phyloP scores from a whole-genome alignment of 2,797 vertebrate species.

The Sebastes hubbsi region DNA sequence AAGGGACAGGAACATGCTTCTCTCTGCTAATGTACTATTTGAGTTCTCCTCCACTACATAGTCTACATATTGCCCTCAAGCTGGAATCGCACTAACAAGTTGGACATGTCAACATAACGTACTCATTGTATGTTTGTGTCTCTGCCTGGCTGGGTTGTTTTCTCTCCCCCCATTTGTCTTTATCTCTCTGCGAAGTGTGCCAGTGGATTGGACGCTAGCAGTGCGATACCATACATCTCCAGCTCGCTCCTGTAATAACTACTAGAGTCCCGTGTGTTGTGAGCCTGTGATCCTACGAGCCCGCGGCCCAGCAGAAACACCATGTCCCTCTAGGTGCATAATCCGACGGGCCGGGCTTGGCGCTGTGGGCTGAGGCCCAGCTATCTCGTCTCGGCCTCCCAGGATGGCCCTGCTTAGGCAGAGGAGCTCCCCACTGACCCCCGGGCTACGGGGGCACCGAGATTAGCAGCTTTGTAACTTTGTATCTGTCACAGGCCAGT shows the following conservation, averaged over 20 bases:
- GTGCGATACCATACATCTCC: conserved; percentile 26
- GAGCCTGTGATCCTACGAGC: conserved; percentile 55
- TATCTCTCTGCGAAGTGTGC: conserved; percentile 10
- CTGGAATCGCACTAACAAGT: conserved; percentile 53
- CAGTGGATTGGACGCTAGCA: conserved; percentile 10
- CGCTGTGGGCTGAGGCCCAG: conserved; percentile 46
- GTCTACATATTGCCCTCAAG: conserved; percentile 40
- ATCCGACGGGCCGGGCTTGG: conserved; percentile 69
- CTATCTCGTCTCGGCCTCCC: conserved; percentile 64
- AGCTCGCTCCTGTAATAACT: conserved; percentile 36
- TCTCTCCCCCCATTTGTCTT: conserved; percentile 10
- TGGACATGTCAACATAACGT: conserved; percentile 60
- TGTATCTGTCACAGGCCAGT: conserved; percentile 78
- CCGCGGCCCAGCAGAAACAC: conserved; percentile 61
- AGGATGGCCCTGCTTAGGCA: conserved; percentile 75
- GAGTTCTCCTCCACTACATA: neutral
- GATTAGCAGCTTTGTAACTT: conserved; percentile 75
- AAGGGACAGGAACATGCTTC: conserved; percentile 44
- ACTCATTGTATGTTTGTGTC: conserved; percentile 19
- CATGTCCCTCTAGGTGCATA: conserved; percentile 68
- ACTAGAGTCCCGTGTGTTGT: conserved; percentile 34
- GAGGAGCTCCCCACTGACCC: conserved; percentile 71
- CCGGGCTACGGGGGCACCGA: conserved; percentile 60
- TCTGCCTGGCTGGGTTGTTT: conserved; percentile 18
- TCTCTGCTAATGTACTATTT: conserved; percentile 59